Percentiles rank a stretch among this genome's conserved stretches.
Evolutionary conservation across 64 coral and sea anemone species (phyloP).

Genomic region (Montipora foliosa): DNA sequence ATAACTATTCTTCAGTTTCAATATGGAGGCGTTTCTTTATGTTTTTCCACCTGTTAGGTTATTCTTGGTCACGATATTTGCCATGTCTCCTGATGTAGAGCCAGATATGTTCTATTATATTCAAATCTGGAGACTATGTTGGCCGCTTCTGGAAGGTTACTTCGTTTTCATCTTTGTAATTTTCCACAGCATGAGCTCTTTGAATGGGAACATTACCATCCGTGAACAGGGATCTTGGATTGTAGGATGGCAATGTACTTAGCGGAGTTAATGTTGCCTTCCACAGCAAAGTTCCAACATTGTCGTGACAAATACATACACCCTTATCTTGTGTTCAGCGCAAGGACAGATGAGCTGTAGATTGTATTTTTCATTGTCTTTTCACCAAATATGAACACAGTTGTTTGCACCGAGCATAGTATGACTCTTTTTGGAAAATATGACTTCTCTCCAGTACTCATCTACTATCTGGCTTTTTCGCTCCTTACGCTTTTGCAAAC

Average conservation of each 20-base stretch:
- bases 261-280: neutral
- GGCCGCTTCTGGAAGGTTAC: too few species aligned
- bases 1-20: too few species aligned
- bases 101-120: too few species aligned
- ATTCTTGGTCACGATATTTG: too few species aligned
- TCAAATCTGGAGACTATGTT: too few species aligned
- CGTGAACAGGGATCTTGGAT: neutral
- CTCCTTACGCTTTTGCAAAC: neutral
- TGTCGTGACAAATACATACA: neutral
- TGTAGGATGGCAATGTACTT: neutral
- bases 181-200: neutral
- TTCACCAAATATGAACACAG: neutral
- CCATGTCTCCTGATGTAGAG: too few species aligned
- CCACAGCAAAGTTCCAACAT: neutral
- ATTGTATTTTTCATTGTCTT: neutral
- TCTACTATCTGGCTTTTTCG: neutral
- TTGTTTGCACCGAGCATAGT: constrained; percentile 4
- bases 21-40: too few species aligned
- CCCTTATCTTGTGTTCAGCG: neutral
- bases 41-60: too few species aligned
- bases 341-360: neutral
- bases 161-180: too few species aligned
- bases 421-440: neutral
- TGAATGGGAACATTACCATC: neutral
- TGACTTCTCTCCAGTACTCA: neutral